These are phyloP conservation scores for Phortica okadai DNA, from an alignment of 2,888 invertebrate species.

Conservation along the genomic window DNA sequence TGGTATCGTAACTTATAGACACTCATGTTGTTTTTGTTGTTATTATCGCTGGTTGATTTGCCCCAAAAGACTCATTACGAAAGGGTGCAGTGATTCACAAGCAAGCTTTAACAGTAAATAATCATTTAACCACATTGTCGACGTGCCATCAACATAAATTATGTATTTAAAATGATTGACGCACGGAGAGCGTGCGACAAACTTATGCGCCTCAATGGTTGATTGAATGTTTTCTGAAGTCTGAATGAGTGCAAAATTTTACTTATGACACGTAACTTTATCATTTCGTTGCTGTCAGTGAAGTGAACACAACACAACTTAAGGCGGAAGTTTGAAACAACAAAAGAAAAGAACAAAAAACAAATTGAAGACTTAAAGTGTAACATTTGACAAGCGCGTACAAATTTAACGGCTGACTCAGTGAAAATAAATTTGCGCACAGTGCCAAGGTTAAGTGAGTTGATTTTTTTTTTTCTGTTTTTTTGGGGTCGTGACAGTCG, in stretches of 20 bases:
- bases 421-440: neutral
- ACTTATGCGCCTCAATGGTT: neutral
- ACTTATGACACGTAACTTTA: neutral
- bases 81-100: neutral
- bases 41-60: neutral
- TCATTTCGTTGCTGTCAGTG: neutral
- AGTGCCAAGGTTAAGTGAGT: neutral
- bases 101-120: neutral
- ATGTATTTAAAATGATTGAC: conserved; percentile 28
- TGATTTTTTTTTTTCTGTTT: too few relatives aligned
- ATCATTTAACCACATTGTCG: neutral
- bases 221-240: neutral
- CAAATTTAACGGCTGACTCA: conserved; percentile 2
- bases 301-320: neutral
- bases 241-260: neutral
- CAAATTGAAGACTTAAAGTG: neutral
- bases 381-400: neutral
- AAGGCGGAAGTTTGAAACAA: neutral
- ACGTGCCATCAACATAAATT: conserved; percentile 12
- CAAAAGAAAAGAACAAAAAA: neutral
- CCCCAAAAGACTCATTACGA: conserved; percentile 4
- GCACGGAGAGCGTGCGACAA: neutral
- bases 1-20: neutral
- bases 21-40: neutral
- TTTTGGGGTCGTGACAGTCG: neutral